A percentile compares a stretch with the other conserved stretches of the same genome.
Evolutionary conservation across 1,140 invertebrate genomes (phyloP).

Genomic region (Melitaea cinxia): DNA sequence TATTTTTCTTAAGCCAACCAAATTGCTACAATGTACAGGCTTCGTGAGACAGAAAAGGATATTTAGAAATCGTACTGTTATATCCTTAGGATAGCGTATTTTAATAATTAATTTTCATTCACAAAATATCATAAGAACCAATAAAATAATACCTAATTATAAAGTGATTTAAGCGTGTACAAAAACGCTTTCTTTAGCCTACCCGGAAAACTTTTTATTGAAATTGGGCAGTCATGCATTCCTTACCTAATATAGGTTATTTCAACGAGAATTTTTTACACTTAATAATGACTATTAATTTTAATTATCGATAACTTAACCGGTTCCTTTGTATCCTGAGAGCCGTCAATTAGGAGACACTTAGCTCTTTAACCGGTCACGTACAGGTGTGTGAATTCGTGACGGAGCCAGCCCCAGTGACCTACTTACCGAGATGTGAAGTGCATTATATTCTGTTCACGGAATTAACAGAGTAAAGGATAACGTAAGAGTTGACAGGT

Average conservation of each 20-base stretch:
- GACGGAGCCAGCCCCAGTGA: slow-evolving; percentile 23
- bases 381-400: slow-evolving; percentile 30
- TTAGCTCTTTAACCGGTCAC: slow-evolving; percentile 24
- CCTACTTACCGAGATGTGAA: slow-evolving; percentile 27
- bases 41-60: too few species aligned
- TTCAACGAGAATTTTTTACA: neutral
- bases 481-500: neutral
- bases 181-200: too few species aligned
- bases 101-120: too few species aligned
- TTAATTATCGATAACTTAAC: slow-evolving; percentile 1
- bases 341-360: slow-evolving; percentile 23
- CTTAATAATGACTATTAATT: neutral
- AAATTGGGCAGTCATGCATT: neutral
- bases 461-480: slow-evolving; percentile 4
- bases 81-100: too few species aligned
- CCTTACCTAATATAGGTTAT: neutral
- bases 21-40: too few species aligned
- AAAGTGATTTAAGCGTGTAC: too few species aligned
- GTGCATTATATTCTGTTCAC: slow-evolving; percentile 5
- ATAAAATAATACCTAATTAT: too few species aligned
- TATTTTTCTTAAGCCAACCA: too few species aligned
- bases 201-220: neutral
- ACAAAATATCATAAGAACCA: too few species aligned
- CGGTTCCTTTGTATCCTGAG: slow-evolving; percentile 10
- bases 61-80: too few species aligned